Conservation (phyloP, 2,888 invertebrate genomes). For the Spicauda simplicius region DNA sequence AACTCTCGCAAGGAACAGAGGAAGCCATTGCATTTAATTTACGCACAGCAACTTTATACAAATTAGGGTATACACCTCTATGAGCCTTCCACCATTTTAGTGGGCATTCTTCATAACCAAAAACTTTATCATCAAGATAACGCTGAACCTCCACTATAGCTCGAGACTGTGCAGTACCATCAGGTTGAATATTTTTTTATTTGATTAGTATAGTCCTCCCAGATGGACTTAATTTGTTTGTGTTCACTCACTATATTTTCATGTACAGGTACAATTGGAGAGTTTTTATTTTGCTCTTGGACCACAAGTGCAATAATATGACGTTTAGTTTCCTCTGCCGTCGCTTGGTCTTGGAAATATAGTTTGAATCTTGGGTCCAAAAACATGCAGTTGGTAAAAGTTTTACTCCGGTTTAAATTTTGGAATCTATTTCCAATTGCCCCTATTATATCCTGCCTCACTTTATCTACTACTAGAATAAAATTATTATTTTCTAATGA, state of each 20-base stretch:
- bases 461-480: conserved; percentile 3
- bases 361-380: conserved; percentile 32
- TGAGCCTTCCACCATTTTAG: too few species aligned
- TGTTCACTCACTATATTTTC: too few species aligned
- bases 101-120: too few species aligned
- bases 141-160: too few species aligned
- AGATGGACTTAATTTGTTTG: too few species aligned
- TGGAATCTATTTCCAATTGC: conserved; percentile 20
- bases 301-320: background rate
- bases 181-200: conserved; percentile 19
- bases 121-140: too few species aligned
- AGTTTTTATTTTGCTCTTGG: background rate
- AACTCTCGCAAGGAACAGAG: too few species aligned
- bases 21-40: too few species aligned
- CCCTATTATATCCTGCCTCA: conserved; percentile 20
- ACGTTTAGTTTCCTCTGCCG: background rate
- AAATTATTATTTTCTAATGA: background rate
- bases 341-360: conserved; percentile 18
- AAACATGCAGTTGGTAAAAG: conserved; percentile 24
- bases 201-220: too few species aligned
- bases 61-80: too few species aligned
- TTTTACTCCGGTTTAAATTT: conserved; percentile 25
- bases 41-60: too few species aligned
- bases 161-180: background rate
- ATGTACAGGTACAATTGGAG: too few species aligned